Evolutionary conservation across 2,113 vertebrate genomes (phyloP), one percentile per base, ranked within the genome.

Genomic region (Mystacornis crossleyi): DNA sequence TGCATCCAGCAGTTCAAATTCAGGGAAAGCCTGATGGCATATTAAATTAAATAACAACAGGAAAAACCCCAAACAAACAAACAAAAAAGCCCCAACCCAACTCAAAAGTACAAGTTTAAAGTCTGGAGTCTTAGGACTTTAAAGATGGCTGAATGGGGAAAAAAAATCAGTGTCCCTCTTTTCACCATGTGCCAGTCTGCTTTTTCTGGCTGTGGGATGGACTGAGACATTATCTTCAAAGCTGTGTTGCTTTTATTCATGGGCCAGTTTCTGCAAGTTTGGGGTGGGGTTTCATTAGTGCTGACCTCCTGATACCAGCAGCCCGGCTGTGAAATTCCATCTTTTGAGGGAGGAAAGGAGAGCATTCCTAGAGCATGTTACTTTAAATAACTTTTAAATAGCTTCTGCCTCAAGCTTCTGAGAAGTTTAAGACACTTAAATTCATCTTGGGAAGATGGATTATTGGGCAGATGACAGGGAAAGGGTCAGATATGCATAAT

Each of bases 401-500:
- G 47, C 62, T 80, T 75, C 57, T 90, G 17, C 80, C 71, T 87
- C 54, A 73, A 93, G 73, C 47, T 6, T 0, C 47, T 69, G 81
- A 80, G 81, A 67, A 83, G 47, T 90, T 89, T 86, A 80, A 48
- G 62, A 73, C 54, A 57, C 66, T 73, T 73, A 82, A 94, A 82
- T 88, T 82, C 58, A 47, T 88, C 26, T 77, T 54, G 54, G 40
- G 54, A 91, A 82, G 74, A 90, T 58, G 62, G 74, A 88, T 95
- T 96, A 87, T 90, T 66, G 70, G 62, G 87, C 70, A 96, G 84
- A 75, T 93, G 78, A 89, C 66, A 86, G 62, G 34, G 40, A 69
- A 77, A 61, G 84, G 90, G 87, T 93, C 84, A 94, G 84, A 69
- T 87, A 80, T 93, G 74, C 66, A 94, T 95, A 80, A 96, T 82